phyloP scores from a whole-genome alignment of 2,113 vertebrate species.

The Chloroceryle aenea region DNA sequence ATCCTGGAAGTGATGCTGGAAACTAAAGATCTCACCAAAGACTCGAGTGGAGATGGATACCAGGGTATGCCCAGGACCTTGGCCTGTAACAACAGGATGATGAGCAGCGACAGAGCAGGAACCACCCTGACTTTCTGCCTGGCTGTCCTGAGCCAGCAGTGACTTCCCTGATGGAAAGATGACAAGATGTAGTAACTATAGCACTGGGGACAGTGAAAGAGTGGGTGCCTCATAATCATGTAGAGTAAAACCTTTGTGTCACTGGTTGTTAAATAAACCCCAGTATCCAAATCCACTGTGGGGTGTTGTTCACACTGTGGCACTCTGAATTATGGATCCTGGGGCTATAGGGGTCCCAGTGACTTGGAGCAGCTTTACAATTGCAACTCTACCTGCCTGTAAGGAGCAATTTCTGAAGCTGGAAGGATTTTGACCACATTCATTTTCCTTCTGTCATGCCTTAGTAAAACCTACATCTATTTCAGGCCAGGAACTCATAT shows the following conservation, averaged over 20 bases:
- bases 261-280: neutral
- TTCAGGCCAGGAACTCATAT: constrained; percentile 30
- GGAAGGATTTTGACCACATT: neutral
- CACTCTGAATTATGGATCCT: neutral
- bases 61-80: neutral
- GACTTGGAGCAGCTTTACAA: neutral
- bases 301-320: neutral
- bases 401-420: neutral
- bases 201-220: neutral
- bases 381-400: neutral
- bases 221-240: neutral
- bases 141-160: neutral
- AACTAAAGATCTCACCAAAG: neutral
- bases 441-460: neutral
- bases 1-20: neutral
- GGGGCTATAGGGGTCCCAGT: neutral
- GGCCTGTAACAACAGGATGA: neutral
- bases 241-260: neutral
- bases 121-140: neutral
- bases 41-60: neutral
- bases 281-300: neutral
- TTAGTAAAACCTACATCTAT: constrained; percentile 31
- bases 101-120: neutral
- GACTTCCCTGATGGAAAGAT: neutral
- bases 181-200: neutral